A percentile compares a stretch with the other conserved stretches of the same genome.
phyloP scores from a whole-genome alignment of 2,888 invertebrate genomes.

The Trissoscelio sp. region DNA sequence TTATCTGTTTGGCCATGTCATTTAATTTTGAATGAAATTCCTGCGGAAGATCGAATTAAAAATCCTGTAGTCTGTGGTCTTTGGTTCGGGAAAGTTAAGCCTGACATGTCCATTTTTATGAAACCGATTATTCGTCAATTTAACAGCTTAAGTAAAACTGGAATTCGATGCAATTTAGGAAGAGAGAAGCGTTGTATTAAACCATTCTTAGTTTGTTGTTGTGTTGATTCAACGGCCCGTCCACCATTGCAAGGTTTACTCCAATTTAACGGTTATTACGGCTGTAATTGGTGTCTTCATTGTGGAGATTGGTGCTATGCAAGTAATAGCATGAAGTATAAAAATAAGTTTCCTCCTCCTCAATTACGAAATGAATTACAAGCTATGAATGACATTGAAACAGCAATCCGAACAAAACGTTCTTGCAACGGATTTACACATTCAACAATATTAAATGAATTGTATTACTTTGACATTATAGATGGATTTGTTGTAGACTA shows the following conservation, averaged over 20 bases:
- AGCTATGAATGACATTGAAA: background rate
- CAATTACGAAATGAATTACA: background rate
- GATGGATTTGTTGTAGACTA: background rate
- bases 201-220: background rate
- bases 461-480: too few relatives aligned
- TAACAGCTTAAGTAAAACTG: too few relatives aligned
- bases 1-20: background rate
- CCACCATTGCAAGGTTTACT: background rate
- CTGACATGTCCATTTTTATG: too few relatives aligned
- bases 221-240: background rate
- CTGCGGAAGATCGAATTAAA: background rate
- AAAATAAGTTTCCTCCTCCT: background rate
- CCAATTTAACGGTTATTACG: background rate
- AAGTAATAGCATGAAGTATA: background rate
- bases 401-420: background rate
- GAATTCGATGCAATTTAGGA: too few relatives aligned
- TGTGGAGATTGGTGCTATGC: background rate
- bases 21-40: slow-evolving; percentile 7
- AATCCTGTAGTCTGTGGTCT: too few relatives aligned
- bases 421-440: too few relatives aligned
- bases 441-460: background rate
- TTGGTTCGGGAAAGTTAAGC: too few relatives aligned
- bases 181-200: background rate
- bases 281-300: background rate
- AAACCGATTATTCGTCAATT: too few relatives aligned